Percentiles rank a stretch among this genome's conserved stretches.
phyloP scores from a whole-genome alignment of 37 sponge, comb jelly and placozoan species.

The Halisarca cf. caerulea region DNA sequence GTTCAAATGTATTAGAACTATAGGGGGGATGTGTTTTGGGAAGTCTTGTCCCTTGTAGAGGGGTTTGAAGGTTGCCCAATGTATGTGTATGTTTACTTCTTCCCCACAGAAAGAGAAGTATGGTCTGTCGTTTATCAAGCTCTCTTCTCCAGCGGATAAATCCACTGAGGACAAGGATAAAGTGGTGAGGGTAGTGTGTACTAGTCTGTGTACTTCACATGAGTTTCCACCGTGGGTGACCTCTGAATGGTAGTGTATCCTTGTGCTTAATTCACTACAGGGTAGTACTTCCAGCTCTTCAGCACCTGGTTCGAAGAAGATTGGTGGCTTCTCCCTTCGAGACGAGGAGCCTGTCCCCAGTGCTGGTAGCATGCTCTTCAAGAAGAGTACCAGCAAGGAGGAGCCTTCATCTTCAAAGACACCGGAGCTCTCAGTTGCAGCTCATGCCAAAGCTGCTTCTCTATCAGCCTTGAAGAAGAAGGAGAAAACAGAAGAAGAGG shows the following conservation, averaged over 20 bases:
- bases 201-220: neutral
- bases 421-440: constrained; percentile 17
- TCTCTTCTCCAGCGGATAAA: constrained; percentile 61
- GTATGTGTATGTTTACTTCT: neutral
- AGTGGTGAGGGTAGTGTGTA: neutral
- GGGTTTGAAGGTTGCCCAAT: too few relatives aligned
- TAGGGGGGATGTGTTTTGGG: too few relatives aligned
- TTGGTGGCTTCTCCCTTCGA: constrained; percentile 63
- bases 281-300: neutral
- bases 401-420: neutral
- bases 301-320: neutral
- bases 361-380: constrained; percentile 55
- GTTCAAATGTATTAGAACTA: too few relatives aligned
- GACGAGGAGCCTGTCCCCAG: constrained; percentile 46
- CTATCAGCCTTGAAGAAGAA: constrained; percentile 42
- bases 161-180: neutral
- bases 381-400: neutral
- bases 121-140: constrained; percentile 82
- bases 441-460: constrained; percentile 46
- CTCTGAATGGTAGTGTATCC: too few relatives aligned
- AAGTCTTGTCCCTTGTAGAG: too few relatives aligned
- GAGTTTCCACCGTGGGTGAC: too few relatives aligned
- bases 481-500: neutral
- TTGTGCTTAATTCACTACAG: too few relatives aligned
- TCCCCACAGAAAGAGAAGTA: constrained; percentile 70